phyloP scores from a whole-genome alignment of 2,113 vertebrate genomes.

The Passer domesticus region DNA sequence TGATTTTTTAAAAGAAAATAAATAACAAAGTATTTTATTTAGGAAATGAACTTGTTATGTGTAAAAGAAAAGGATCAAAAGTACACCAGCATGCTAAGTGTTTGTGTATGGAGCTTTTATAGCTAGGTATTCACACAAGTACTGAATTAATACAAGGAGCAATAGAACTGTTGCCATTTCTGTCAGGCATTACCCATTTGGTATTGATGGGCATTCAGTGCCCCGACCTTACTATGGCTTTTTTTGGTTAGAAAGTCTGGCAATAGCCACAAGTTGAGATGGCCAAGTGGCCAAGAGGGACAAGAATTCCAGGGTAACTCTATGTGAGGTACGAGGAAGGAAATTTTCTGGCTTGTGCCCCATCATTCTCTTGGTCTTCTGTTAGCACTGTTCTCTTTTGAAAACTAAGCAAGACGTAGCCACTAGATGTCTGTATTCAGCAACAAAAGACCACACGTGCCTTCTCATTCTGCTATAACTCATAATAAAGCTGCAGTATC shows the following conservation, averaged over 20 bases:
- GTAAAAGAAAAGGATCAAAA: neutral
- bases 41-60: neutral
- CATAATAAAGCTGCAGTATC: accelerated
- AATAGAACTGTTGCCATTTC: neutral
- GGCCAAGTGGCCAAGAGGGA: neutral
- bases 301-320: neutral
- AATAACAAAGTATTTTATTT: neutral
- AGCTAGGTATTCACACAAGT: neutral
- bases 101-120: neutral
- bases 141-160: neutral
- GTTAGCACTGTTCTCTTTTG: neutral
- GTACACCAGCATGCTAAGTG: neutral
- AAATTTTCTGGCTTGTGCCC: neutral
- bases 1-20: neutral
- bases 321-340: neutral
- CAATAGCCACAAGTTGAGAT: neutral
- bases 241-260: neutral
- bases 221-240: neutral
- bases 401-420: neutral
- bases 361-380: neutral
- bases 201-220: neutral
- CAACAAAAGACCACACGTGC: neutral
- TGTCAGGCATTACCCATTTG: neutral
- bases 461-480: accelerated
- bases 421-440: constrained; percentile 68